Percentiles rank a stretch among this genome's conserved stretches.
Conservation (phyloP, 2,113 vertebrate species). For the Haemorhous mexicanus region DNA sequence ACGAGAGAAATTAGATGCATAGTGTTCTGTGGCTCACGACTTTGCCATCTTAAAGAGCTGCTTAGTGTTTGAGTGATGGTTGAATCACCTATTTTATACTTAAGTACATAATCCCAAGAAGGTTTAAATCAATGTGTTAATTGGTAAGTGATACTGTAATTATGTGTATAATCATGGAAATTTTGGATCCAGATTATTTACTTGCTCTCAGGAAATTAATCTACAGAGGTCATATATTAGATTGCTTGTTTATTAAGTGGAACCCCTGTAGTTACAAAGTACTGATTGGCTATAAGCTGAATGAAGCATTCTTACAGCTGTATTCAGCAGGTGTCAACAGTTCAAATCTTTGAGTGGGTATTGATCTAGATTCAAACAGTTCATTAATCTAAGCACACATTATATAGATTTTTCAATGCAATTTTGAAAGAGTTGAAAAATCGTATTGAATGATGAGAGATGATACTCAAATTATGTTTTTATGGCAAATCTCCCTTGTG, state of each 20-base stretch:
- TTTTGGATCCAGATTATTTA: conserved; percentile 78
- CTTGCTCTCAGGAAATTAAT: conserved; percentile 78
- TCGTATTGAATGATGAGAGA: conserved; percentile 79
- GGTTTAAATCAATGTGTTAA: conserved; percentile 77
- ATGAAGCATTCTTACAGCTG: conserved; percentile 66
- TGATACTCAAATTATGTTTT: conserved; percentile 79
- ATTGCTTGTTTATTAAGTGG: conserved; percentile 80
- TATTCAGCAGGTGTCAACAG: conserved; percentile 77
- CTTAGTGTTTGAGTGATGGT: conserved; percentile 57
- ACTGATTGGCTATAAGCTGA: conserved; percentile 70
- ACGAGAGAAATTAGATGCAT: conserved; percentile 36
- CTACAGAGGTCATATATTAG: conserved; percentile 75
- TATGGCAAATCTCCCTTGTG: conserved; percentile 57
- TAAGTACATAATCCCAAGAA: conserved; percentile 74
- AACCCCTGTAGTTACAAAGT: conserved; percentile 72
- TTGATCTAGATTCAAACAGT: conserved; percentile 82
- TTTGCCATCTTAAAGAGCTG: conserved; percentile 32
- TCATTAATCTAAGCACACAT: conserved; percentile 84
- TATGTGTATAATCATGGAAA: conserved; percentile 78
- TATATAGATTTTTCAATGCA: conserved; percentile 83
- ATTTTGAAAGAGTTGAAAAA: conserved; percentile 80
- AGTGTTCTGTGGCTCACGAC: neutral
- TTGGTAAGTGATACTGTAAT: conserved; percentile 79
- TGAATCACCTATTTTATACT: conserved; percentile 66
- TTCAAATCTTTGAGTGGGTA: conserved; percentile 74